Evolutionary conservation across 2,113 vertebrate species (phyloP), one percentile per base, ranked within the genome.

Genomic region (Saccopteryx leptura): DNA sequence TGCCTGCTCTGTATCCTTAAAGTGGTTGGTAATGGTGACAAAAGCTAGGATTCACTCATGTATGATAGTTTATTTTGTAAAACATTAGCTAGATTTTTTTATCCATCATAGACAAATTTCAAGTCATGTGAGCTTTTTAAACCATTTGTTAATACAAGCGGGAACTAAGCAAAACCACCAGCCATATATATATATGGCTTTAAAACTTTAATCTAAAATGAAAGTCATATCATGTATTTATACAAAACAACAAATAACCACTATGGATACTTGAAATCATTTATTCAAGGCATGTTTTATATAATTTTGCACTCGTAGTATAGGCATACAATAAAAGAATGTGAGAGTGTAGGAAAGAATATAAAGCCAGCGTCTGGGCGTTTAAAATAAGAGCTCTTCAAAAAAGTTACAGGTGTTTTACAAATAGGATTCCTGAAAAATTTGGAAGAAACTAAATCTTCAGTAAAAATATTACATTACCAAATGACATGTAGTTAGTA

Each of bases 201-300:
- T 68, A 88, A 89, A 9, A 48, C 60, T 94, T 83, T 94, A 91
- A 81, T 21, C 28, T 79, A 95, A 91, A 91, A 80, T 93, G 71
- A 92, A 90, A 78, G 78, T 96, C 56, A 72, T 56, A 84, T 96
- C 15, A 85, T 80, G 80, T 86, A 78, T 84, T 93, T 96, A 66
- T 66, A 92, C 26, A 26, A 71, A 92, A 90, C 11, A 96, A 90
- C 80, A 96, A 96, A 97, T 82, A 0, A 5, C 97, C 95, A 97
- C 94, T 48, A 48, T 84, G 79, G 97, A 98, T 94, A 89, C 98
- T 98, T 98, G 98, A 98, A 98, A 98, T 97, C 96, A 93, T 99
- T 99, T 99, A 98, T 98, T 99, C 98, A 98, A 98, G 98, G 98
- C 92, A 98, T 98, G 98, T 98, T 98, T 99, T 98, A 98, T 98